Percentiles rank a stretch among this genome's conserved stretches.
Evolutionary conservation across 2,888 invertebrate genomes (phyloP).

Genomic region (Gymnocheta viridis): DNA sequence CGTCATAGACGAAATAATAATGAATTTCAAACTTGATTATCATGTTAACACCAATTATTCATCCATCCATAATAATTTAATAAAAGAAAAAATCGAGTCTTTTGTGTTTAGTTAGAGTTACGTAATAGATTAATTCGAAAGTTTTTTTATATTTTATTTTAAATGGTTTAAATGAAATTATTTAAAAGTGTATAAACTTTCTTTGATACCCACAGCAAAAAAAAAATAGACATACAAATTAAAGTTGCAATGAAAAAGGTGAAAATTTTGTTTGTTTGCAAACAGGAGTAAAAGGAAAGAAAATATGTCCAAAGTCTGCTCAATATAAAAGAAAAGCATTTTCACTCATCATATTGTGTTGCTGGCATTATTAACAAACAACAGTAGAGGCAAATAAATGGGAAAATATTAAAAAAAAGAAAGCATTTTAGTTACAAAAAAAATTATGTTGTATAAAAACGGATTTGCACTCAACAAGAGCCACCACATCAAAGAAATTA

Average conservation of each 20-base stretch:
- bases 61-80: constrained; percentile 58
- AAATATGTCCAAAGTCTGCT: constrained; percentile 31
- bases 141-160: constrained; percentile 47
- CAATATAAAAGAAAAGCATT: constrained; percentile 47
- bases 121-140: constrained; percentile 69
- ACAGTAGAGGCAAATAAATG: constrained; percentile 30
- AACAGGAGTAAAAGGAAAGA: constrained; percentile 61
- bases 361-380: neutral
- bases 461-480: constrained; percentile 61
- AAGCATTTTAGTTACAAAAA: constrained; percentile 26
- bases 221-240: constrained; percentile 8
- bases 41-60: constrained; percentile 55
- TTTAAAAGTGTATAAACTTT: constrained; percentile 54
- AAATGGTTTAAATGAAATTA: constrained; percentile 44
- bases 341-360: constrained; percentile 57
- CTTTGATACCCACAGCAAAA: constrained; percentile 19
- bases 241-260: constrained; percentile 49
- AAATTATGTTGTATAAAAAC: neutral
- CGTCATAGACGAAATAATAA: neutral
- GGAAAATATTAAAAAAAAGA: constrained; percentile 53
- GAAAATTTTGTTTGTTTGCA: constrained; percentile 58
- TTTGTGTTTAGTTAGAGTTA: constrained; percentile 56
- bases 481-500: constrained; percentile 30
- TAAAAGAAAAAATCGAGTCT: constrained; percentile 51
- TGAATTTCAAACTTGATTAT: constrained; percentile 29